Percentiles rank a stretch among this genome's conserved stretches.
These are phyloP conservation scores for Muraenolepis orangiensis DNA, from an alignment of 2,797 vertebrate genomes.

Conservation along the genomic window DNA sequence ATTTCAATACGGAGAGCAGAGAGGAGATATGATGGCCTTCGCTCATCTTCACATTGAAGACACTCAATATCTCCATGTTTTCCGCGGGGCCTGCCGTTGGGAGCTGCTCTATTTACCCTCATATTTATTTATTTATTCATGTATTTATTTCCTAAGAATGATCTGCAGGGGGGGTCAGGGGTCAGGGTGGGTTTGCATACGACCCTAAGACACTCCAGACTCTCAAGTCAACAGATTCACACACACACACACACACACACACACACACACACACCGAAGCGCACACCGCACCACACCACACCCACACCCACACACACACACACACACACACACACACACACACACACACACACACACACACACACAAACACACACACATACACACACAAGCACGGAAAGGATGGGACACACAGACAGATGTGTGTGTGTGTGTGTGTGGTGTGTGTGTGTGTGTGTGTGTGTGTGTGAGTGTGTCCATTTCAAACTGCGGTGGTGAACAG, in stretches of 20 bases:
- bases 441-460: not conserved
- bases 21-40: not conserved
- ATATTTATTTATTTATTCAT: not conserved
- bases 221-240: not conserved
- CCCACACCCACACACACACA: not conserved
- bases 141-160: not conserved
- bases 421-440: conserved; percentile 1
- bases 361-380: no score
- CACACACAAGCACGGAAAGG: not conserved
- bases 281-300: no score
- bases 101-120: not conserved
- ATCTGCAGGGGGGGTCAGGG: not conserved
- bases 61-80: not conserved
- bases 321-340: not conserved
- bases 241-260: not conserved
- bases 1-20: not conserved
- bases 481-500: not conserved
- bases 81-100: not conserved
- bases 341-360: not conserved
- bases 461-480: not conserved
- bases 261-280: not conserved
- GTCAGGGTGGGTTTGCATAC: not conserved
- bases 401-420: not conserved
- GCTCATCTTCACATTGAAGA: not conserved
- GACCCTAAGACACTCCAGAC: not conserved